Base-by-base conservation (phyloP, 1,140 invertebrate genomes). In the Harlomillsia oculata region DNA sequence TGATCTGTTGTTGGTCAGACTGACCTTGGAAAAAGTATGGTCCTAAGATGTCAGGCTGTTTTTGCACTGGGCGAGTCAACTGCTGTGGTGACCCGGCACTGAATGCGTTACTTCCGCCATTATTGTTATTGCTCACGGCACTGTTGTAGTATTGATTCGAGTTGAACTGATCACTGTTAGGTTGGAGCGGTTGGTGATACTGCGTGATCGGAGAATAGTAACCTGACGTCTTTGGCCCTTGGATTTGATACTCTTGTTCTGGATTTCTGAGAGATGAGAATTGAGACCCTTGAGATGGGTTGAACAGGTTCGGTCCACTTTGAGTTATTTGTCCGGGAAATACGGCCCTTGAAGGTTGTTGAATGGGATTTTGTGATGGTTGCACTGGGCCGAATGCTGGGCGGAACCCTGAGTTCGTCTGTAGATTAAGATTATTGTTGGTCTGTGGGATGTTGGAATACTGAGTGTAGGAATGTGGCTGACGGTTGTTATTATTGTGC, bases 151-250 rank as follows among this genome's bases (percentile, higher is more conserved):
- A 56, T 34, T 26, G 48, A 21, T 54, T 61, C 20, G 40, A 54
- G 16, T 50, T 26, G 28, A 57, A 57, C 5, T 30, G 44, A 11
- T 29, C 32, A 23, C n/a, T 32, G 23, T 18, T 34, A 1, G 11
- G 40, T 5, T 60, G 21, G 9, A 63, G 26, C 0, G 59, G 55
- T 20, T 57, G 60, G 25, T 56, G 30, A 34, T 62, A 65, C 20
- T 65, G 61, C 5, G 60, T 60, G 23, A 65, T 57, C 2, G 64
- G 64, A 13, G 56, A 60, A 41, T 62, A 65, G 48, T 65, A 65
- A 2, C 64, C 64, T 18, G 57, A 49, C 3, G 50, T 43, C 55
- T 50, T 40, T n/a, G 55, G 29, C 18, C 34, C n/a, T n/a, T n/a
- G n/a, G n/a, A n/a, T n/a, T n/a, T n/a, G n/a, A 13, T 40, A 48